Conservation (phyloP, 2,113 vertebrate genomes). For the Takifugu bimaculatus region DNA sequence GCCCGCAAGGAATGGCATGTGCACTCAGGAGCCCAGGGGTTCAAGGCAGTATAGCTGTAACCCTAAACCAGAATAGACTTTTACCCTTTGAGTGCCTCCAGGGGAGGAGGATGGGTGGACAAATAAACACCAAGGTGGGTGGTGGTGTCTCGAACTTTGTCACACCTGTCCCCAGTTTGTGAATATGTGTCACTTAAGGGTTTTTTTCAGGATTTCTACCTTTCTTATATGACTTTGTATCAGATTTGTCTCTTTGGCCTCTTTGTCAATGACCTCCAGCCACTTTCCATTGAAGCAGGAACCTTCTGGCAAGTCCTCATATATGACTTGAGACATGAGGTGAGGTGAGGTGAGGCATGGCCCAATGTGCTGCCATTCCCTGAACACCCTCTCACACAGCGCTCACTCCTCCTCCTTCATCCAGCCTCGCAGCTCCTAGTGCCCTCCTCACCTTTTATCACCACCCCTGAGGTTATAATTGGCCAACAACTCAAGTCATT, state of each 20-base stretch:
- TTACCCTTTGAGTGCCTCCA: conserved; percentile 77
- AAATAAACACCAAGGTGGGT: conserved; percentile 78
- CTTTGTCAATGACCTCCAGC: conserved; percentile 46
- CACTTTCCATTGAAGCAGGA: conserved; percentile 55
- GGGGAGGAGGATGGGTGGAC: conserved; percentile 53
- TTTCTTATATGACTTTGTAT: conserved; percentile 25
- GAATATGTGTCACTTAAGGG: conserved; percentile 10
- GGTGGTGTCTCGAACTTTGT: conserved; percentile 50
- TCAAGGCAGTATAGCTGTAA: conserved; percentile 78
- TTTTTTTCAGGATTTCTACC: conserved; percentile 36
- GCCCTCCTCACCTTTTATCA: conserved; percentile 27
- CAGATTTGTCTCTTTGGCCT: conserved; percentile 26
- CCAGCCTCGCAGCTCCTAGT: conserved; percentile 4
- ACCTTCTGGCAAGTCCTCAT: conserved; percentile 45
- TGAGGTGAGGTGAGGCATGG: conserved; percentile 24
- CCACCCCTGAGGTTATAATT: conserved; percentile 42
- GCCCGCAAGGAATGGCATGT: conserved; percentile 76
- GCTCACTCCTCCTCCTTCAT: neutral
- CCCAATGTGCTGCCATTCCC: conserved; percentile 31
- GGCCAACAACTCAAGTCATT: conserved; percentile 61
- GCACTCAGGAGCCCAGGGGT: conserved; percentile 62
- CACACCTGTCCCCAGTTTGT: conserved; percentile 56
- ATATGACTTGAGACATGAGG: conserved; percentile 61
- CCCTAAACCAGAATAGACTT: conserved; percentile 79
- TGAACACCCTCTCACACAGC: conserved; percentile 11